Evolutionary conservation across 2,113 vertebrate species (phyloP).

Genomic region (Monopterus albus): DNA sequence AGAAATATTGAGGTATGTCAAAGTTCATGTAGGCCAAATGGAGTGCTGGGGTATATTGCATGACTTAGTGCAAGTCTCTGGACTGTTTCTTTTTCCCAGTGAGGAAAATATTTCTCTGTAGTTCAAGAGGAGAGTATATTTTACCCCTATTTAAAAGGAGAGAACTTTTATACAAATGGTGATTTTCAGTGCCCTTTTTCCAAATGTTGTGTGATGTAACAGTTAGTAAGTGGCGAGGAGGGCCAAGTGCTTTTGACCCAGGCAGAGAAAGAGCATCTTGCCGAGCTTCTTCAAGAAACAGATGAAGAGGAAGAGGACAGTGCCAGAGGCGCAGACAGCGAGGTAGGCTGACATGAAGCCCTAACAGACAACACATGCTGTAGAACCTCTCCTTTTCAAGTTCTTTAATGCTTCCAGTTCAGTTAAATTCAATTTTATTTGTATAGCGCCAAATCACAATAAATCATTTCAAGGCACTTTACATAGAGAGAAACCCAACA

Average conservation of each 20-base stretch:
- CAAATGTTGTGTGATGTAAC: slow-evolving; percentile 56
- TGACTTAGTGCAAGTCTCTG: slow-evolving; percentile 30
- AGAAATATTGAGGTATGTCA: slow-evolving; percentile 92
- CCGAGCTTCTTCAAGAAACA: slow-evolving; percentile 85
- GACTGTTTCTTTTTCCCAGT: slow-evolving; percentile 52
- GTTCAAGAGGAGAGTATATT: slow-evolving; percentile 7
- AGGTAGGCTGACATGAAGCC: slow-evolving; percentile 68
- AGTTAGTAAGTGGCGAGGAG: slow-evolving; percentile 86
- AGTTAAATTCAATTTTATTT: too few species aligned
- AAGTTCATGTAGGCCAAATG: slow-evolving; percentile 59
- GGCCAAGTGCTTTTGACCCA: slow-evolving; percentile 83
- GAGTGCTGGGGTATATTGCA: slow-evolving; percentile 32
- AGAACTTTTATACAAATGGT: neutral
- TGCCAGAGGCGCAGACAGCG: slow-evolving; percentile 47
- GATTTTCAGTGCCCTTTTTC: slow-evolving; percentile 17
- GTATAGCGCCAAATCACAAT: too few species aligned
- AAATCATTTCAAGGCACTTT: too few species aligned
- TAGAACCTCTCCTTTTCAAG: slow-evolving; percentile 33
- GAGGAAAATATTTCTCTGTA: slow-evolving; percentile 36
- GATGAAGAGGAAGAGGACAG: slow-evolving; percentile 82
- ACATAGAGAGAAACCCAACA: too few species aligned
- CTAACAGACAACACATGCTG: slow-evolving; percentile 63
- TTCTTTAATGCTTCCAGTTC: slow-evolving; percentile 40
- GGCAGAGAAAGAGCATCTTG: slow-evolving; percentile 86
- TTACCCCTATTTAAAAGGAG: slow-evolving; percentile 7